Conservation (phyloP, 1,140 invertebrate species). For the Vollenhovia emeryi region DNA sequence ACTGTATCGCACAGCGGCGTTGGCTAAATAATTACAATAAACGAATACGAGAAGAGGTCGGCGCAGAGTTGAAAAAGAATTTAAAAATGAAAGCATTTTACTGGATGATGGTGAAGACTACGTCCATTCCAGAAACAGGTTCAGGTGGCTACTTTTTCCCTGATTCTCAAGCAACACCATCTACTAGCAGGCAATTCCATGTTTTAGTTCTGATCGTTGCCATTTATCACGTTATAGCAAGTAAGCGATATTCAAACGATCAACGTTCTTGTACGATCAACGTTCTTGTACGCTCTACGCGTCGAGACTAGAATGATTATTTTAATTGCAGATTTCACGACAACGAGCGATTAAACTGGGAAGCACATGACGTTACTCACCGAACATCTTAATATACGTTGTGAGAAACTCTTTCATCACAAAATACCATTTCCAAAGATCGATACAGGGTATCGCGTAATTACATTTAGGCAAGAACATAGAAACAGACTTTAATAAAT, state of each 20-base stretch:
- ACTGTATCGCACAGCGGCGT: constrained; percentile 86
- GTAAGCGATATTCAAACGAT: constrained; percentile 47
- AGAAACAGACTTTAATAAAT: constrained; percentile 54
- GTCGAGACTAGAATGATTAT: background rate
- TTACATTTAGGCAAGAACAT: constrained; percentile 22
- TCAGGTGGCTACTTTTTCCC: constrained; percentile 38
- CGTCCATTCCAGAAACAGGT: constrained; percentile 87
- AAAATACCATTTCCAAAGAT: constrained; percentile 36
- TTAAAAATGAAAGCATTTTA: constrained; percentile 89
- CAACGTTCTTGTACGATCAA: background rate
- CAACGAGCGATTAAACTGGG: background rate
- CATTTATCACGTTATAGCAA: constrained; percentile 43
- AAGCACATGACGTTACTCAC: background rate
- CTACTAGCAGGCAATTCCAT: constrained; percentile 52
- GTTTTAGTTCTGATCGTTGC: constrained; percentile 30
- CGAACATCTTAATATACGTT: background rate
- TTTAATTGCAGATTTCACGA: constrained; percentile 39
- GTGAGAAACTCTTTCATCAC: constrained; percentile 4
- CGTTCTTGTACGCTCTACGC: background rate
- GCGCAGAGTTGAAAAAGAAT: constrained; percentile 89
- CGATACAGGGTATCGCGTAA: background rate
- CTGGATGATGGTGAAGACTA: constrained; percentile 93
- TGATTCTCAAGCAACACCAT: constrained; percentile 46
- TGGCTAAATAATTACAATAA: constrained; percentile 93
- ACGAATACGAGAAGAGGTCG: constrained; percentile 89